Evolutionary conservation across 2,797 vertebrate species (phyloP).

Genomic region (Nannoperca australis): DNA sequence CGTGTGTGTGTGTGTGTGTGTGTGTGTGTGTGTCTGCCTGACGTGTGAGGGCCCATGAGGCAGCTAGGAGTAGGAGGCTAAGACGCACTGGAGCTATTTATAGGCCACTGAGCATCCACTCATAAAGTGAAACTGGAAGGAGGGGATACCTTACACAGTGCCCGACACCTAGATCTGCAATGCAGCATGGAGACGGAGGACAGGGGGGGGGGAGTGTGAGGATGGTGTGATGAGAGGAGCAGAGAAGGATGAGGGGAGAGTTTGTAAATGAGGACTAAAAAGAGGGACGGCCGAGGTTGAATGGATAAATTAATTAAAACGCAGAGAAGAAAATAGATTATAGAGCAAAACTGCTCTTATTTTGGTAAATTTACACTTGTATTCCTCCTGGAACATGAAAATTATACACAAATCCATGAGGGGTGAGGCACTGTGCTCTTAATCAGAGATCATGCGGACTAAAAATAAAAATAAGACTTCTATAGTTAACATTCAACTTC

Average conservation of each 20-base stretch:
- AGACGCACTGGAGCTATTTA: slow-evolving; percentile 77
- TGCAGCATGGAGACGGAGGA: slow-evolving; percentile 76
- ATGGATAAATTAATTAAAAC: slow-evolving; percentile 2
- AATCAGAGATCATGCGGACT: slow-evolving; percentile 38
- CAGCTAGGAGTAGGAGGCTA: slow-evolving; percentile 73
- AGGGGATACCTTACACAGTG: slow-evolving; percentile 77
- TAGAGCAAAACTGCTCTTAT: background rate
- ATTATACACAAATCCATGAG: slow-evolving; percentile 26
- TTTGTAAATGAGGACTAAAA: slow-evolving; percentile 30
- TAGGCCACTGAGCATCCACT: slow-evolving; percentile 74
- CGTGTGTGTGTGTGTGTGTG: slow-evolving; percentile 44
- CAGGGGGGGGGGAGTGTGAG: slow-evolving; percentile 17
- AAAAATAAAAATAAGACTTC: too few relatives aligned
- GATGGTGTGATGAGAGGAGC: slow-evolving; percentile 40
- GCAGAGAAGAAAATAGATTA: background rate
- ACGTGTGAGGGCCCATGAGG: slow-evolving; percentile 58
- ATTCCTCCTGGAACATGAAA: slow-evolving; percentile 23
- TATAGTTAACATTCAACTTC: slow-evolving; percentile 25
- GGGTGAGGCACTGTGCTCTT: slow-evolving; percentile 22
- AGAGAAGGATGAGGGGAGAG: slow-evolving; percentile 27
- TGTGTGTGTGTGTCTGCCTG: slow-evolving; percentile 51
- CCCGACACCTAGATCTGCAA: slow-evolving; percentile 83
- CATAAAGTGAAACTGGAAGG: slow-evolving; percentile 71
- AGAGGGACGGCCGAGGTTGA: slow-evolving; percentile 12
- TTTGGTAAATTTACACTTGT: slow-evolving; percentile 30